A percentile compares a stretch with the other conserved stretches of the same genome.
These are phyloP conservation scores for Olivierus martensii DNA, from an alignment of 1,140 invertebrate genomes.

Conservation along the genomic window DNA sequence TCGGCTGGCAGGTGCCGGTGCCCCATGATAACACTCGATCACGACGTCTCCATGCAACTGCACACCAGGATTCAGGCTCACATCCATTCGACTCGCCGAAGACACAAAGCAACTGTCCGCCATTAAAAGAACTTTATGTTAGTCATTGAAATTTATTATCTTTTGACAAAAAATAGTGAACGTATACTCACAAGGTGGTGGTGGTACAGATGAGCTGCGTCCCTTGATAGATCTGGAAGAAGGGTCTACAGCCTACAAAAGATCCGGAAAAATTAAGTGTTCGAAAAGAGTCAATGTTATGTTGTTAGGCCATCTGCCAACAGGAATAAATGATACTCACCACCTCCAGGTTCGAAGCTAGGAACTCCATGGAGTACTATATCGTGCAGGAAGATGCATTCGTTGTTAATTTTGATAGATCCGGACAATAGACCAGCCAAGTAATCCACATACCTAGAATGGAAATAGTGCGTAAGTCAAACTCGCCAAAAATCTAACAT, in stretches of 20 bases:
- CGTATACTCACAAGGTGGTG: conserved; percentile 51
- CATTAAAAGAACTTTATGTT: too few species aligned
- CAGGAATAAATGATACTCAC: conserved; percentile 19
- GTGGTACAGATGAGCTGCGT: conserved; percentile 76
- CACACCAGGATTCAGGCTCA: conserved; percentile 45
- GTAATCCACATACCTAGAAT: conserved; percentile 65
- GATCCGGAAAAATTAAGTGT: background rate
- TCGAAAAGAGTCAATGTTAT: too few species aligned
- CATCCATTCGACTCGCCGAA: conserved; percentile 14
- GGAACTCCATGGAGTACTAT: conserved; percentile 71
- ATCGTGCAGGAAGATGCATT: conserved; percentile 69
- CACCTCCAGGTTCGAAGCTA: conserved; percentile 51
- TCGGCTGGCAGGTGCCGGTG: conserved; percentile 27
- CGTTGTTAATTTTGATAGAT: conserved; percentile 68
- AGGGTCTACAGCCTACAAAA: conserved; percentile 28
- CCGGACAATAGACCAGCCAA: conserved; percentile 77
- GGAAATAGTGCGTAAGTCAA: background rate
- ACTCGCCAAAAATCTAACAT: too few species aligned
- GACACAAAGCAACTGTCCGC: too few species aligned
- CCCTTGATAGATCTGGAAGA: conserved; percentile 53
- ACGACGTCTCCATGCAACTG: conserved; percentile 75
- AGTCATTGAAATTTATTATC: conserved; percentile 31
- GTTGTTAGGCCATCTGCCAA: too few species aligned
- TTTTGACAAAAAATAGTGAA: conserved; percentile 20
- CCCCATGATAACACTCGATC: conserved; percentile 72